Evolutionary conservation across 92 coral and sea anemone species (phyloP).

Genomic region (Epizoanthus stellaris): DNA sequence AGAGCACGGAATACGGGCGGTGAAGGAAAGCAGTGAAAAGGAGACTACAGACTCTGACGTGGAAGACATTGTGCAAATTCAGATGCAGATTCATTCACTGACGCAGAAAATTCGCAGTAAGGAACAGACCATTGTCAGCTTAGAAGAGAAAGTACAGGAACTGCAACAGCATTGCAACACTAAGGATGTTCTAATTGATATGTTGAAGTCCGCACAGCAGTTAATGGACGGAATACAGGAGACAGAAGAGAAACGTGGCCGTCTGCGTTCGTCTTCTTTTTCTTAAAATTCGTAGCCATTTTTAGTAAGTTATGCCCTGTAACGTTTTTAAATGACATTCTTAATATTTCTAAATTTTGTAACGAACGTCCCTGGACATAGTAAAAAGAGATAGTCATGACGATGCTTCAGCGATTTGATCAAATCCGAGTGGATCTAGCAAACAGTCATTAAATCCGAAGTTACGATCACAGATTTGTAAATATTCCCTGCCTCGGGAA

Average conservation of each 20-base stretch:
- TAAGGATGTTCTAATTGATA: conserved; percentile 27
- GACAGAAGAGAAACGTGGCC: neutral
- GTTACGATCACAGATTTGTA: too few relatives aligned
- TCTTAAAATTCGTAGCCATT: neutral
- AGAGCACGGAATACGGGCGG: conserved; percentile 29
- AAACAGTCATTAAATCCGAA: too few relatives aligned
- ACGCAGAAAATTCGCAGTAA: neutral
- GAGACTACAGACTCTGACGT: conserved; percentile 17
- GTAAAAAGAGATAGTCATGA: too few relatives aligned
- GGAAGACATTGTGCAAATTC: conserved; percentile 35
- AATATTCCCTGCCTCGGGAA: too few relatives aligned
- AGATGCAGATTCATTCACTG: conserved; percentile 16
- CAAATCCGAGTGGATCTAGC: too few relatives aligned
- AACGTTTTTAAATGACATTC: too few relatives aligned
- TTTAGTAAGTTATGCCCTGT: too few relatives aligned
- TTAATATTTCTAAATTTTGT: too few relatives aligned
- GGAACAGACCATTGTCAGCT: neutral
- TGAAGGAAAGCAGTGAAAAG: conserved; percentile 7
- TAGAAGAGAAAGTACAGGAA: conserved; percentile 5
- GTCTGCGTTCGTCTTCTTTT: conserved; percentile 25
- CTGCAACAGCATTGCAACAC: conserved; percentile 8
- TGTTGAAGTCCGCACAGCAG: conserved; percentile 22
- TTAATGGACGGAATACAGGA: neutral
- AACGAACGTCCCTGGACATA: too few relatives aligned
- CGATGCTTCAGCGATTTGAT: too few relatives aligned